A percentile compares a stretch with the other conserved stretches of the same genome.
Conservation (phyloP, 2,888 invertebrate genomes). For the Teleiodes luculella region DNA sequence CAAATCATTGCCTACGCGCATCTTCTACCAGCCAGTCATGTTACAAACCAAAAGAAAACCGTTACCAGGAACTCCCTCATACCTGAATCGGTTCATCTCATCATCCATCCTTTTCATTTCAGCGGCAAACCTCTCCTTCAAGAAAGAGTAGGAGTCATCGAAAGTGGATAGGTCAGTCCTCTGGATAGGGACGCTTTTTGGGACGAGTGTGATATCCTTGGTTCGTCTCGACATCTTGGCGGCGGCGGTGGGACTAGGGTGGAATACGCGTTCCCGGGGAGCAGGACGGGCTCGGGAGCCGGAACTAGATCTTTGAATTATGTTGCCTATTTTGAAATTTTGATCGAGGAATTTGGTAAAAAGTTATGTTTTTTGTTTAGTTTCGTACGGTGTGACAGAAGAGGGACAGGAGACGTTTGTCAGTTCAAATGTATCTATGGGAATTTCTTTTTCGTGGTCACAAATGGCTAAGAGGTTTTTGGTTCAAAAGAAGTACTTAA, state of each 20-base stretch:
- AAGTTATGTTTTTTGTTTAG: not conserved
- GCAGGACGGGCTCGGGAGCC: not conserved
- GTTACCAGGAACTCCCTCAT: no score
- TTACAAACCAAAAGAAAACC: no score
- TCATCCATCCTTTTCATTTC: constrained; percentile 50
- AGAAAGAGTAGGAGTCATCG: constrained; percentile 37
- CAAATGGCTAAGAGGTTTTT: no score
- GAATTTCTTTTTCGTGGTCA: no score
- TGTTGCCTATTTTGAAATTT: constrained; percentile 1
- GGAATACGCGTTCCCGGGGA: not conserved
- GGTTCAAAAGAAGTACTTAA: not conserved
- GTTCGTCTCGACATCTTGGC: not conserved
- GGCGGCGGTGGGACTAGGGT: no score
- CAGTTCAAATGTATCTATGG: no score
- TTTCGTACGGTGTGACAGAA: not conserved
- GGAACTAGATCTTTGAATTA: not conserved
- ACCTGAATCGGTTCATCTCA: constrained; percentile 52
- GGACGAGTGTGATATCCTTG: not conserved
- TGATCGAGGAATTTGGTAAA: not conserved
- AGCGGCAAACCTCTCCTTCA: constrained; percentile 44
- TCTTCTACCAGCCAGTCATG: no score
- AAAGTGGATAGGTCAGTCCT: constrained; percentile 38
- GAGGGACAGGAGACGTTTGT: no score
- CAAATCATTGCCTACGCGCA: no score
- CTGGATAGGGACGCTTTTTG: constrained; percentile 22